A percentile compares a stretch with the other conserved stretches of the same genome.
Evolutionary conservation across 2,888 invertebrate species (phyloP).

Genomic region (Eupithecia subfuscata): DNA sequence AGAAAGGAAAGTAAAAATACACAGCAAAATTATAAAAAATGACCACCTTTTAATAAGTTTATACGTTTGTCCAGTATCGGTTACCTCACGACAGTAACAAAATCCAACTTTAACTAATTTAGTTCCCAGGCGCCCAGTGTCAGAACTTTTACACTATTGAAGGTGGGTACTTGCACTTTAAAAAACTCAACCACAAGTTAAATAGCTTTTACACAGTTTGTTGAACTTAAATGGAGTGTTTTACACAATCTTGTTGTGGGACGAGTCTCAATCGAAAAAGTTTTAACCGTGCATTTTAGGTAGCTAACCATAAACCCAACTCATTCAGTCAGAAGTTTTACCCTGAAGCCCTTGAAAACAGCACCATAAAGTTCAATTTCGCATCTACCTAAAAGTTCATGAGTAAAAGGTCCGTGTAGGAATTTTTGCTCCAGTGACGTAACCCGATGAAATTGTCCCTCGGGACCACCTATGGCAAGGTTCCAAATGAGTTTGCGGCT

Average conservation of each 20-base stretch:
- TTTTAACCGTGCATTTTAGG: constrained; percentile 25
- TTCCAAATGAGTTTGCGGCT: constrained; percentile 54
- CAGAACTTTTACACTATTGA: constrained; percentile 42
- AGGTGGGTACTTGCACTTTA: constrained; percentile 32
- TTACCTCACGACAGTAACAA: neutral
- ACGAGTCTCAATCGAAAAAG: constrained; percentile 36
- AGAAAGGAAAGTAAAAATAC: too few species aligned
- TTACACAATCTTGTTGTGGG: constrained; percentile 28
- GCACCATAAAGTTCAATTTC: neutral
- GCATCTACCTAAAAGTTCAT: neutral
- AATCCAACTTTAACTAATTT: constrained; percentile 30
- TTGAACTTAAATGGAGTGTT: constrained; percentile 46
- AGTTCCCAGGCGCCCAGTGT: constrained; percentile 32
- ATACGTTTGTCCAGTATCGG: too few species aligned
- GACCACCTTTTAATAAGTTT: too few species aligned
- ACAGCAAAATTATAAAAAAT: neutral
- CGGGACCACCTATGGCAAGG: constrained; percentile 51
- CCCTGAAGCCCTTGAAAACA: neutral
- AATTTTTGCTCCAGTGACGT: constrained; percentile 40
- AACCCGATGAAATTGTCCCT: constrained; percentile 40
- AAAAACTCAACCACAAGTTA: constrained; percentile 50
- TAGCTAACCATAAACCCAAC: constrained; percentile 2
- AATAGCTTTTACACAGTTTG: constrained; percentile 49
- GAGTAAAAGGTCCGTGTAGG: neutral
- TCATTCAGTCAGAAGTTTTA: neutral